Evolutionary conservation across 2,113 vertebrate species (phyloP), one percentile per base, ranked within the genome.

Genomic region (Engystomops pustulosus): DNA sequence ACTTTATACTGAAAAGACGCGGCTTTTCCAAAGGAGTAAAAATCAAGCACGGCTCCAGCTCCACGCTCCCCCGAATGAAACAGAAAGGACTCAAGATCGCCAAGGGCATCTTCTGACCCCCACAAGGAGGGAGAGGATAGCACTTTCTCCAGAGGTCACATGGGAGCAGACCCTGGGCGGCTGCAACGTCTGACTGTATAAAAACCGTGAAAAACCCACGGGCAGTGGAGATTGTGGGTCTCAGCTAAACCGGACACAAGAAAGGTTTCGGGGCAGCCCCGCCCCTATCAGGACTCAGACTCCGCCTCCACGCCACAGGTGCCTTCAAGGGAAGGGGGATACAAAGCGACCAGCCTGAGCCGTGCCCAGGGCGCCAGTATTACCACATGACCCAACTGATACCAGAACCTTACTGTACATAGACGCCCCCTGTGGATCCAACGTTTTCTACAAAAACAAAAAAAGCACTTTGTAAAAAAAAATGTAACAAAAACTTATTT

Each of bases 21-120:
- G 95, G 96, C 81, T 91, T 92, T 87, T 89, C 91, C 36, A 95
- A 96, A 83, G 94, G 94, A 0, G 84, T 93, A 25, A 95, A 97
- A 32, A 91, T 95, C 87, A 98, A 97, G 88, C 95, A 93, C 0
- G 96, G 98, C 70, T 93, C 97, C 85, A 99, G 97, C 85, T 99
- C 98, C 1, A 99, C 98, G 4, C 90, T 99, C 87, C 97, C 97
- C 1, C 94, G 98, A 70, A 96, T 98, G 96, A 99, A 98, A 84
- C 98, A 98, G 93, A 99, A 98, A 82, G 98, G 98, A 85, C 94
- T 99, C 88, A 98, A 95, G 91, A 98, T 99, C 0, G 96, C 98
- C 53, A 99, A 98, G 86, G 97, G 97, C 90, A 97, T 99, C 93
- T 99, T 99, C 95, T 99, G 92, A 96, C 89, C 1, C 30, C 88